Conservation (phyloP, 2,888 invertebrate genomes). For the Scaptomyza tumidula region DNA sequence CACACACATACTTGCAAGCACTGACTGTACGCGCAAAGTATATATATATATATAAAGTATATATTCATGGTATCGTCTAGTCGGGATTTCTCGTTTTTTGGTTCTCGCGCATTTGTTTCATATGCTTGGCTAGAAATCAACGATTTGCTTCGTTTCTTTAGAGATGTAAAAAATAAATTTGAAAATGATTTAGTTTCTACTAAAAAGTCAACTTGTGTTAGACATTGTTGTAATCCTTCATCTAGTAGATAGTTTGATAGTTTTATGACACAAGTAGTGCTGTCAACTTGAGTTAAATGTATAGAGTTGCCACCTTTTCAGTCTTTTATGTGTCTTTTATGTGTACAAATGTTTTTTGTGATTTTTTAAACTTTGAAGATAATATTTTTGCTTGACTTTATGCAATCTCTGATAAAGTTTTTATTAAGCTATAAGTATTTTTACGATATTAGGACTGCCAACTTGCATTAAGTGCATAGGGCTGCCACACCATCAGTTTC, state of each 20-base stretch:
- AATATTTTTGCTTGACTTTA: no score
- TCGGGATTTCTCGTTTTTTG: slow-evolving; percentile 19
- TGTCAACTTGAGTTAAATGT: neutral
- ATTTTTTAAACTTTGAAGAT: neutral
- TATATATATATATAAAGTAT: no score
- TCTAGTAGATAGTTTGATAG: neutral
- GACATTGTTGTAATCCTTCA: slow-evolving; percentile 2
- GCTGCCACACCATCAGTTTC: neutral
- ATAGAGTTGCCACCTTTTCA: neutral
- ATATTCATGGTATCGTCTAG: no score
- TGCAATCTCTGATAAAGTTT: no score
- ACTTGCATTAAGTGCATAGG: neutral
- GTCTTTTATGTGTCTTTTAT: no score
- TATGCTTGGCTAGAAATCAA: slow-evolving; percentile 38
- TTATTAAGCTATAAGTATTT: no score
- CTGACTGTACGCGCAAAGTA: no score
- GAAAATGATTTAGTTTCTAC: slow-evolving; percentile 25
- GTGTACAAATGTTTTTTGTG: neutral
- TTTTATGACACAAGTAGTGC: neutral
- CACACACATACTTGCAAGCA: no score
- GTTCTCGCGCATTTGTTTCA: slow-evolving; percentile 42
- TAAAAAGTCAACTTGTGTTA: neutral
- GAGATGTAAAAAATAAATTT: slow-evolving; percentile 19
- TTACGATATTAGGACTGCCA: neutral
- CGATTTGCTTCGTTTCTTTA: slow-evolving; percentile 36